Evolutionary conservation across 2,888 invertebrate species (phyloP).

Genomic region (Athrips mouffetella): DNA sequence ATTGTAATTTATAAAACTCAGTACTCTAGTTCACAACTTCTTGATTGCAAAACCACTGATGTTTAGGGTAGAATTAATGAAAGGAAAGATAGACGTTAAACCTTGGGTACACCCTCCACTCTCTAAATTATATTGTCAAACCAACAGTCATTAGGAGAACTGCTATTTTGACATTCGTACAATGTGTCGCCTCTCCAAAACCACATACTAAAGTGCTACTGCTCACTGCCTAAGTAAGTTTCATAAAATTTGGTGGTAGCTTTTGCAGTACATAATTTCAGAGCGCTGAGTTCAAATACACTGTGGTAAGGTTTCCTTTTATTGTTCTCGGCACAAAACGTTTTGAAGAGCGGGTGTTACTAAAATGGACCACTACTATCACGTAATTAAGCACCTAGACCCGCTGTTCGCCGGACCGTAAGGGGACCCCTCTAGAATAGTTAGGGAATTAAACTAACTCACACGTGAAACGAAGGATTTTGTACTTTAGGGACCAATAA

Average conservation of each 20-base stretch:
- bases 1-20: too few relatives aligned
- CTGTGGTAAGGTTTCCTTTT: conserved; percentile 25
- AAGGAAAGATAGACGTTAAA: conserved; percentile 53
- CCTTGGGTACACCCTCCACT: conserved; percentile 43
- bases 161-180: conserved; percentile 32
- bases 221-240: conserved; percentile 23
- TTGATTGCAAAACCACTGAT: not conserved
- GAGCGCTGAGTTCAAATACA: conserved; percentile 11
- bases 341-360: conserved; percentile 47
- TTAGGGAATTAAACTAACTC: conserved; percentile 55
- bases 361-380: conserved; percentile 65
- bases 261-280: not conserved
- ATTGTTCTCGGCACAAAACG: conserved; percentile 33
- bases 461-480: conserved; percentile 24
- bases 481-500: conserved; percentile 23
- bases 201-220: conserved; percentile 21
- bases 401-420: conserved; percentile 63
- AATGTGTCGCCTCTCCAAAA: conserved; percentile 25
- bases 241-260: not conserved
- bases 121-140: conserved; percentile 64
- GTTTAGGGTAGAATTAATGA: conserved; percentile 63
- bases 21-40: not conserved
- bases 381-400: conserved; percentile 71
- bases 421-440: conserved; percentile 55
- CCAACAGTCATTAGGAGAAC: conserved; percentile 49